These are phyloP conservation scores for Pycnomerus fuliginosus DNA, from an alignment of 2,888 invertebrate species.

Conservation along the genomic window DNA sequence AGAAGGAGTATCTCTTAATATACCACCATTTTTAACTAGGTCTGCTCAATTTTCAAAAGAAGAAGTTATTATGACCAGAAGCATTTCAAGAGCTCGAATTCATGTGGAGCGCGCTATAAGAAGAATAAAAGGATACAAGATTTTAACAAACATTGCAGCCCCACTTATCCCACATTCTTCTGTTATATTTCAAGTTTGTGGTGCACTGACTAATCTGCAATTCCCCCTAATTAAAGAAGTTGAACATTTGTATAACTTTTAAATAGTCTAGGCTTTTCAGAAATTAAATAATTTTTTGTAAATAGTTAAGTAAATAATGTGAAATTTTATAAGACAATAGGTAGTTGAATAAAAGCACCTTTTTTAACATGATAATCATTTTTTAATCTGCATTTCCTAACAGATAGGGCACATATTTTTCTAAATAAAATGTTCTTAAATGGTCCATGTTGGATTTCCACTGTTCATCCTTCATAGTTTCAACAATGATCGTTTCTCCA, in stretches of 20 bases:
- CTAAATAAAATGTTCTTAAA: not conserved
- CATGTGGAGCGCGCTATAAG: conserved; percentile 33
- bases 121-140: conserved; percentile 29
- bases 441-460: not conserved
- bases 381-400: too few species aligned
- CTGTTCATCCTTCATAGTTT: not conserved
- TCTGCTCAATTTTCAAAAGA: conserved; percentile 27
- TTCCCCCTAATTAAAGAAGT: conserved; percentile 12
- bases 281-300: too few species aligned
- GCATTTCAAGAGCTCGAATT: conserved; percentile 31
- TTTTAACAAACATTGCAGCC: conserved; percentile 4
- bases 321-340: too few species aligned
- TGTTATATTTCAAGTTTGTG: conserved; percentile 6
- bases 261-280: too few species aligned
- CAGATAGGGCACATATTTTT: not conserved
- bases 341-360: too few species aligned
- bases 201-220: conserved; percentile 14
- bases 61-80: conserved; percentile 29
- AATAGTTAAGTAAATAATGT: too few species aligned
- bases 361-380: too few species aligned
- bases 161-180: conserved; percentile 2
- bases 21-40: conserved; percentile 33
- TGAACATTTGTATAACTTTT: too few species aligned
- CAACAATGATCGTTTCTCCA: not conserved
- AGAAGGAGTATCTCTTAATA: conserved; percentile 31